Evolutionary conservation across 1,140 invertebrate species (phyloP).

Genomic region (Leptinotarsa lineolata): DNA sequence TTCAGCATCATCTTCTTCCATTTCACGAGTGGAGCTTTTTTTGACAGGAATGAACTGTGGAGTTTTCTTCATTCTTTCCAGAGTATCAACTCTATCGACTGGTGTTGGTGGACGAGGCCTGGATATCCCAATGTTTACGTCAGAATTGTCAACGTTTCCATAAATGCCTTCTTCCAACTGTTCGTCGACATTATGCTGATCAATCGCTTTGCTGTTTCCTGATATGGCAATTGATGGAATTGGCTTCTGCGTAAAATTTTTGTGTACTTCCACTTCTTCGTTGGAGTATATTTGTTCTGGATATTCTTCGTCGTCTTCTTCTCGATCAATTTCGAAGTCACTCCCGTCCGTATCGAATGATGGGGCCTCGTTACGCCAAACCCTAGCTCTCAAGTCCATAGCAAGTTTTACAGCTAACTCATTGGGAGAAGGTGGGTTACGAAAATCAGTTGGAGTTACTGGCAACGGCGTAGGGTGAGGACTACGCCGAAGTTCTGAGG

Average conservation of each 20-base stretch:
- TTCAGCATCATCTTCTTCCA: neutral
- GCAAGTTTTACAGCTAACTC: neutral
- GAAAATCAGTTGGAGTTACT: neutral
- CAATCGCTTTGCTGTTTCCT: no score
- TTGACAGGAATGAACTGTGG: neutral
- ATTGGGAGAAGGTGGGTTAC: neutral
- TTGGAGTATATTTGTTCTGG: neutral
- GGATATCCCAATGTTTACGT: neutral
- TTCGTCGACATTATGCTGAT: no score
- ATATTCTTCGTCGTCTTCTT: neutral
- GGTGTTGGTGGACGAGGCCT: neutral
- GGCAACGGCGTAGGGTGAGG: neutral
- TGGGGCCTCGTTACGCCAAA: neutral
- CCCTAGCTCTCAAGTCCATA: neutral
- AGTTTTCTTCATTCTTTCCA: neutral
- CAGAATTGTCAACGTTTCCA: neutral
- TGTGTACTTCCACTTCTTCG: no score
- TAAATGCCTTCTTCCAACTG: neutral
- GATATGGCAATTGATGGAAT: no score
- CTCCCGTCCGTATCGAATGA: neutral
- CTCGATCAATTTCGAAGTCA: neutral
- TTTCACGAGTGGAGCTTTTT: neutral
- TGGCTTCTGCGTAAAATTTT: no score
- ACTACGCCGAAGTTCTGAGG: neutral
- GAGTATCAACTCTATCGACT: neutral